phyloP scores from a whole-genome alignment of 2,888 invertebrate genomes.

The Anoplius nigerrimus region DNA sequence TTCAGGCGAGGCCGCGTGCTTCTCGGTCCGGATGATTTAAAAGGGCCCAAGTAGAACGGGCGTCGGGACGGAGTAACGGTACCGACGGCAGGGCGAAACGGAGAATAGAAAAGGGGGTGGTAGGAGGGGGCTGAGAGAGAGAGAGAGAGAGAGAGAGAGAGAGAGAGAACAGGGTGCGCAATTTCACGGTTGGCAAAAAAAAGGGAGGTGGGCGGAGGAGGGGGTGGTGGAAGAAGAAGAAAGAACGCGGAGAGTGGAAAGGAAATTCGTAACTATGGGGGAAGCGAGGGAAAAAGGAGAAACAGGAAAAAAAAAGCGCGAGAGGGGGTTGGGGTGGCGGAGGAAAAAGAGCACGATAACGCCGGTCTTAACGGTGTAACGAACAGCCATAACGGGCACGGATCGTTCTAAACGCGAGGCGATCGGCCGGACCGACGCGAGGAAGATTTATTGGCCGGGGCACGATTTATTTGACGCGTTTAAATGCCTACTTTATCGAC shows the following conservation, averaged over 20 bases:
- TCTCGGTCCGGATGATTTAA: slow-evolving; percentile 17
- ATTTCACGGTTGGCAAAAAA: slow-evolving; percentile 51
- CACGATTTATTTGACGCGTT: slow-evolving; percentile 67
- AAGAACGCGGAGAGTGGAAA: slow-evolving; percentile 1
- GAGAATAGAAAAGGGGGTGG: slow-evolving; percentile 8
- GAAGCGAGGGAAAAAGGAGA: not conserved
- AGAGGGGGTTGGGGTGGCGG: slow-evolving; percentile 2
- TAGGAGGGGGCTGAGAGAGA: slow-evolving; percentile 6
- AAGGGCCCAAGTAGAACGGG: slow-evolving; percentile 13
- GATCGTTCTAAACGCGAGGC: slow-evolving; percentile 32
- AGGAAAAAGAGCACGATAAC: not conserved
- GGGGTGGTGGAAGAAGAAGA: not conserved
- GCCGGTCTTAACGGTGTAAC: slow-evolving; percentile 33
- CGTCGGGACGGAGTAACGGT: not conserved
- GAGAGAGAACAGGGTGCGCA: slow-evolving; percentile 25
- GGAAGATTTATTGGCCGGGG: slow-evolving; percentile 60
- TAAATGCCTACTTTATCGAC: slow-evolving; percentile 68
- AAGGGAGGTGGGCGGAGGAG: slow-evolving; percentile 11
- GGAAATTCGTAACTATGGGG: slow-evolving; percentile 1
- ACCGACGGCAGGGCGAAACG: slow-evolving; percentile 8
- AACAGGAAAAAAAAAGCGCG: slow-evolving; percentile 28
- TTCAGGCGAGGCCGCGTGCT: slow-evolving; percentile 24
- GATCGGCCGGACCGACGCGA: slow-evolving; percentile 50
- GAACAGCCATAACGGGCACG: slow-evolving; percentile 29
- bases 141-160: slow-evolving; percentile 12